Base-by-base conservation (phyloP, 2,888 invertebrate genomes). In the Gastracanthus pulcherrimus region DNA sequence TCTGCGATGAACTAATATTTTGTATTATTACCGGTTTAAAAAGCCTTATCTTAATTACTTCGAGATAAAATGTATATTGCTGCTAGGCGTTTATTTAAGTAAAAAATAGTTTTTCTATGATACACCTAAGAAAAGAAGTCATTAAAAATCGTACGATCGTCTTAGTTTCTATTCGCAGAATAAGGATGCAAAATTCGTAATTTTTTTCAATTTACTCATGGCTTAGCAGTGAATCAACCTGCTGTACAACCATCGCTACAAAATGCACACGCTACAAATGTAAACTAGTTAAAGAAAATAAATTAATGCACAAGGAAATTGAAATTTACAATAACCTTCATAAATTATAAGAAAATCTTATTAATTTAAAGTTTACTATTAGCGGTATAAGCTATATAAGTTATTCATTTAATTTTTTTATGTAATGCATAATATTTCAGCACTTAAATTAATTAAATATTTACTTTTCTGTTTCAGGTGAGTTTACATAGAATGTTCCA, bases 401-500 rank as follows among this genome's bases (percentile, higher is more conserved):
- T n/a, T n/a, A n/a, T n/a, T n/a, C n/a, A n/a, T n/a, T n/a, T n/a
- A 41, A 41, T 3, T 60, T 48, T 45, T 45, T 31, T n/a, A n/a
- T n/a, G n/a, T n/a, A n/a, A n/a, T n/a, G n/a, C n/a, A n/a, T n/a
- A n/a, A n/a, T n/a, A 19, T 34, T 16, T 70, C 6, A 2, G 1
- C n/a, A 60, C 7, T 3, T 19, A 55, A 55, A 3, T 76, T 36
- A 23, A 48, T 48, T 51, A 34, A 34, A 60, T 55, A 34, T 16
- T 23, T 66, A 41, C 23, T 23, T 70, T 76, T 76, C 1, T 76
- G 76, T 81, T 81, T 45, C 71, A 81, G 80, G 80, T 81, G 71
- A 71, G 75, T 66, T 48, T 7, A 5, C 4, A 9, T 16, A 11
- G 3, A 13, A n/a, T n/a, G n/a, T n/a, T n/a, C n/a, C n/a, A n/a